Percentiles rank a stretch among this genome's conserved stretches.
These are phyloP conservation scores for Drosophila sucinea DNA, from an alignment of 1,140 invertebrate species.

Conservation along the genomic window DNA sequence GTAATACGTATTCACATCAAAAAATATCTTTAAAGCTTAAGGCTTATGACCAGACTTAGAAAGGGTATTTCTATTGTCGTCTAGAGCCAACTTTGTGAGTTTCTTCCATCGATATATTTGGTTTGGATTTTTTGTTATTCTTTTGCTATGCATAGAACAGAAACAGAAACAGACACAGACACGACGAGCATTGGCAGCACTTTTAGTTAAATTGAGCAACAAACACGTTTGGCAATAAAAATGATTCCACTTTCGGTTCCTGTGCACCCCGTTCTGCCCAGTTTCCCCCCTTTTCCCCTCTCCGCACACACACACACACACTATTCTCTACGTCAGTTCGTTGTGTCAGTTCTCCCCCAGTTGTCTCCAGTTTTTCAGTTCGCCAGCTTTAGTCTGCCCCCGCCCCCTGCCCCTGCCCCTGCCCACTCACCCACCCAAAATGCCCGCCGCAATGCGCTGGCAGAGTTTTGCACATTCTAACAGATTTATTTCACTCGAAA, in stretches of 20 bases:
- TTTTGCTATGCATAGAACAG: slow-evolving; percentile 11
- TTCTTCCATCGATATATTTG: slow-evolving; percentile 33
- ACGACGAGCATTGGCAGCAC: slow-evolving; percentile 66
- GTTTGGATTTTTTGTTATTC: slow-evolving; percentile 25
- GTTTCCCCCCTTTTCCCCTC: slow-evolving; percentile 6
- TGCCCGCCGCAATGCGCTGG: slow-evolving; percentile 75
- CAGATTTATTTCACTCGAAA: slow-evolving; percentile 82
- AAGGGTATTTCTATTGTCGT: slow-evolving; percentile 1
- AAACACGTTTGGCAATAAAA: slow-evolving; percentile 81
- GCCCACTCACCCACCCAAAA: slow-evolving; percentile 38
- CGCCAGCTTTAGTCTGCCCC: neutral
- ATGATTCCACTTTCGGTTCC: slow-evolving; percentile 60
- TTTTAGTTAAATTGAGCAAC: slow-evolving; percentile 81
- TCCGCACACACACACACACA: neutral
- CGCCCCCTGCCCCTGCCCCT: slow-evolving; percentile 57
- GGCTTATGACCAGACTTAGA: neutral
- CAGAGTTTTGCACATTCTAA: slow-evolving; percentile 78
- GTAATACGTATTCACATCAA: no score
- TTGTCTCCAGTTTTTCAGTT: slow-evolving; percentile 4
- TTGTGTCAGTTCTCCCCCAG: neutral
- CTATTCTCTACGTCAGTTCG: no score
- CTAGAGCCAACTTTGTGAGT: neutral
- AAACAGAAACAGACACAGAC: slow-evolving; percentile 17
- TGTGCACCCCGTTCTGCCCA: neutral
- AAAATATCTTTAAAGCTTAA: no score